Base-by-base conservation (phyloP, 2,113 vertebrate species). In the Nymphicus hollandicus region DNA sequence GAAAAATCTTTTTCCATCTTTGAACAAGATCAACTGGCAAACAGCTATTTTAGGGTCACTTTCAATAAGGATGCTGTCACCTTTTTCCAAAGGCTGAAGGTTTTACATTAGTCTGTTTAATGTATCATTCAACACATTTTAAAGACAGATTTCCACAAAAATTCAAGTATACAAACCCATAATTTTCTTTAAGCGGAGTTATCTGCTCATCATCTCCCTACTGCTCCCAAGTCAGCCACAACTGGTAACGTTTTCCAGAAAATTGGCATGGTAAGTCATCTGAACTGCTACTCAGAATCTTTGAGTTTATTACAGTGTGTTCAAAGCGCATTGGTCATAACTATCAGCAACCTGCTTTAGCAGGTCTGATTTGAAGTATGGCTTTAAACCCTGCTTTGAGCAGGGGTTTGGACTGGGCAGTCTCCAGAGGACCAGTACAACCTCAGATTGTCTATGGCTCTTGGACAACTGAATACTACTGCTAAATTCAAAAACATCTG, bases 341-440 rank as follows among this genome's bases (percentile, higher is more conserved):
- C 10, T 10, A 16, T 43, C 15, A 79, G 6, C 10, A 41, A 53
- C 13, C 23, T 55, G 14, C 4, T 79, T 7, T 55, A 68, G 31
- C 19, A 71, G 7, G 7, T 17, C 20, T 33, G 9, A 1, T 41
- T 15, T 55, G 35, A 37, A 44, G 9, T 5, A 15, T 9, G 19
- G 2, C 17, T 79, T 89, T 60, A n/a, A 46, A 41, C 8, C 11
- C 12, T 60, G 11, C 7, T 80, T 76, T 60, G 31, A 35, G 9
- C 12, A 39, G 9, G 0, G 1, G 1, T 60, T 28, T 31, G 17
- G n/a, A 50, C 7, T 4, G 44, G 6, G 7, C 0, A 6, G 8
- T 39, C 27, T 56, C 20, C 33, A 73, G 41, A 65, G 4, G 2
- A 52, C 9, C 14, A 1, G 1, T 27, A 5, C 53, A 77, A 10